Base-by-base conservation (phyloP, 2,113 vertebrate species). In the Stegastes partitus region DNA sequence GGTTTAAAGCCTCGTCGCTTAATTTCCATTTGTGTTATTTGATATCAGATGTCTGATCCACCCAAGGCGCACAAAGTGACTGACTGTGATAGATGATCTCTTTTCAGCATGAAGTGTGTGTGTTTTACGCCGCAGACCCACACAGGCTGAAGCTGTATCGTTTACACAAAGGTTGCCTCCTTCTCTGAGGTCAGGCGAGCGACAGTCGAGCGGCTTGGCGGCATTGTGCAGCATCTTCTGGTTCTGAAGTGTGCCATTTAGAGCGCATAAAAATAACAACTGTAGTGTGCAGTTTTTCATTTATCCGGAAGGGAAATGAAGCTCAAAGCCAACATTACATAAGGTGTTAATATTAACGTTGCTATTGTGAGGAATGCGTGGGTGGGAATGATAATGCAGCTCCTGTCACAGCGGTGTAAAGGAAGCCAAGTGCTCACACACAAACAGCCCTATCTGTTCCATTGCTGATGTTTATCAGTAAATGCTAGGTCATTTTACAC, bases 401-500 rank as follows among this genome's bases (percentile, higher is more conserved):
- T 74, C 54, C 53, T 82, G 58, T 79, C 62, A 79, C 23, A 64
- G 62, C 39, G 39, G 62, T 68, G 49, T 72, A 82, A 69, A 74
- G 55, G 68, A 65, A 81, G 55, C 51, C 61, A 76, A 44, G 65
- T 18, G 69, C 70, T 2, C 34, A 57, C n/a, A 74, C 39, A 54
- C 34, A 44, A 16, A 31, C 18, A 58, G 19, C 37, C 55, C 4
- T 67, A 55, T 67, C 70, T 67, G 28, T 31, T 22, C 47, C 44
- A 63, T 51, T 65, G 66, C 88, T 84, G 83, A 79, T 88, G 87
- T 80, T 74, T 74, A 81, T 85, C 86, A 51, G 67, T 87, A 85
- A 94, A 95, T 94, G 93, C 92, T 93, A 93, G 94, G 96, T 76
- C 90, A 68, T 96, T 95, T 49, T 49, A 15, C 19, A n/a, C 47